Evolutionary conservation across 1,140 invertebrate species (phyloP), one percentile per base, ranked within the genome.

Genomic region (Nasonia longicornis): DNA sequence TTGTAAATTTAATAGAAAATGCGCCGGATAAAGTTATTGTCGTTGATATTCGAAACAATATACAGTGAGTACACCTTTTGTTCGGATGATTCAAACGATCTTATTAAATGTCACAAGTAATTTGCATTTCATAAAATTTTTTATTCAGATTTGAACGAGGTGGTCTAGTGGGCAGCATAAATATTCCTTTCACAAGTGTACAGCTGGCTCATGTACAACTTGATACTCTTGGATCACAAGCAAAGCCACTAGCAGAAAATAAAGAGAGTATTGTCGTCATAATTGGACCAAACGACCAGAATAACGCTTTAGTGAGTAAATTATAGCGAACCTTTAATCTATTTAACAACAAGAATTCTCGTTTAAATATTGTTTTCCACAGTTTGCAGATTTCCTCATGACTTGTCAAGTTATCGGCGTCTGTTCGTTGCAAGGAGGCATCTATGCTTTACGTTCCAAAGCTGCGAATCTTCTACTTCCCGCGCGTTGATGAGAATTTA

Each of bases 131-230:
- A 29, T 29, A 10, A 67, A 29, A 45, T 58, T 82, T 22, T 82
- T 81, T 85, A 88, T 86, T 77, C 85, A 96, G 95, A 85, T 97
- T 93, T 88, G 93, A 94, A 81, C 93, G 95, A 86, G 95, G 95
- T 69, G 93, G 94, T 84, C 91, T 98, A 67, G 92, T 93, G 26
- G 93, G 93, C 12, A 97, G 96, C 89, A 94, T 97, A 48, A 98
- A 97, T 88, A 95, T 98, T 87, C 96, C 96, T 16, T 96, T 96
- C 88, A 93, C 93, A 64, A 95, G 94, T 64, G 94, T 96, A 7
- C 94, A 92, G 88, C 93, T 94, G 86, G 94, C 92, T 31, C 93
- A 95, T 83, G 90, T 91, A 89, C 89, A 93, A 84, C 85, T 94
- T 63, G 91, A 94, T 85, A 91, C 92, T 14, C 88, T 95, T 0